Percentiles rank a stretch among this genome's conserved stretches.
These are phyloP conservation scores for Hemichromis elongatus DNA, from an alignment of 2,113 vertebrate genomes.

Conservation along the genomic window DNA sequence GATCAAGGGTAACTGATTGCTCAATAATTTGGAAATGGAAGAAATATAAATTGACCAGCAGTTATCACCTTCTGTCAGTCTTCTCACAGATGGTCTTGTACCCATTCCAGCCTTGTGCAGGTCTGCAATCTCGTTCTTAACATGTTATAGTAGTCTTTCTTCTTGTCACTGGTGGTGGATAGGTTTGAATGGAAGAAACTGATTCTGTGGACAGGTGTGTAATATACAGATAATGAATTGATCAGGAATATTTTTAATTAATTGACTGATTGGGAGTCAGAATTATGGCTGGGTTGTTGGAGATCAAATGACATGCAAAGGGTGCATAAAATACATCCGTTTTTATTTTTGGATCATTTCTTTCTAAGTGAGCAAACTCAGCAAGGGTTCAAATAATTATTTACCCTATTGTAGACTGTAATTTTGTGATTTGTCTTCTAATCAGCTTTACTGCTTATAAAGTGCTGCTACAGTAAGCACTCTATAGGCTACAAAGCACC, in stretches of 20 bases:
- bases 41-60: not conserved
- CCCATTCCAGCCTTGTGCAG: not conserved
- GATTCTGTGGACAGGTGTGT: not conserved
- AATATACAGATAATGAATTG: not conserved
- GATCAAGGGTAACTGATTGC: not conserved
- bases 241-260: not conserved
- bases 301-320: not conserved
- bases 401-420: too few species aligned
- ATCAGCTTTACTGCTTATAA: not conserved
- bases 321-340: not conserved
- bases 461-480: not conserved
- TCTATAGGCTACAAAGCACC: not conserved
- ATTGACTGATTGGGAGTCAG: not conserved
- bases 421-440: not conserved
- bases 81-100: not conserved
- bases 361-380: not conserved
- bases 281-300: not conserved
- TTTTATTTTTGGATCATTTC: not conserved
- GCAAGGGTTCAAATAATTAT: not conserved
- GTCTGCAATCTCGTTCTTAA: not conserved
- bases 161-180: not conserved
- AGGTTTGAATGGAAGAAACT: not conserved
- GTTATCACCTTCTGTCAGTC: not conserved
- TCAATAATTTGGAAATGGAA: not conserved
- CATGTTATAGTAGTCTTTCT: not conserved